phyloP scores from a whole-genome alignment of 1,140 invertebrate genomes.

The Whitmania pigra region DNA sequence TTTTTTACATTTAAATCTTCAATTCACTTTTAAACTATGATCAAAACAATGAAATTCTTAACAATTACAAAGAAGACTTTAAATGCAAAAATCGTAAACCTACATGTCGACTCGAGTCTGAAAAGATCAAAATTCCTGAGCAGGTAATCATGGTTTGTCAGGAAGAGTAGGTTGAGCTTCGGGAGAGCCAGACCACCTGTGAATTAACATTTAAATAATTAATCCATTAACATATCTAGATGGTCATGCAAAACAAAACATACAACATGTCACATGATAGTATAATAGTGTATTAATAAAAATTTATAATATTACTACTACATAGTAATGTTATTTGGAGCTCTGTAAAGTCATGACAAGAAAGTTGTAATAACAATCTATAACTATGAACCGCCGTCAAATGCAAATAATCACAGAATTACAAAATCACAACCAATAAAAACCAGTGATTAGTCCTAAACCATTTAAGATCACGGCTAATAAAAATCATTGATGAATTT shows the following conservation, averaged over 20 bases:
- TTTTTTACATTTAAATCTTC: no score
- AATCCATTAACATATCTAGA: no score
- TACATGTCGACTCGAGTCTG: slow-evolving; percentile 90
- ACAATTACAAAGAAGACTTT: no score
- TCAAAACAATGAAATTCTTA: no score
- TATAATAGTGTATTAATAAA: no score
- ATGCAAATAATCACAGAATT: no score
- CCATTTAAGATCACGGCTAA: no score
- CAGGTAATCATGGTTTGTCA: slow-evolving; percentile 95
- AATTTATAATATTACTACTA: no score
- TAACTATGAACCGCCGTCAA: no score
- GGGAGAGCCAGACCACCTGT: slow-evolving; percentile 66
- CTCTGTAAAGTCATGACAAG: neutral
- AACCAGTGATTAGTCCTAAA: neutral
- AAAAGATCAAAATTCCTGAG: slow-evolving; percentile 95
- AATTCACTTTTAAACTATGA: no score
- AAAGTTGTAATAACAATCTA: neutral
- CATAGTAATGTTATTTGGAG: no score
- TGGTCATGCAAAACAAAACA: neutral
- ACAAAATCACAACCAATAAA: no score
- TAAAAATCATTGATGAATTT: neutral
- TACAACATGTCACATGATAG: neutral
- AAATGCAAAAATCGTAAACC: slow-evolving; percentile 33
- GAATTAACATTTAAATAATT: slow-evolving; percentile 15
- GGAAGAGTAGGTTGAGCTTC: slow-evolving; percentile 93